These are phyloP conservation scores for Syrphus vitripennis DNA, from an alignment of 2,888 invertebrate genomes.

Conservation along the genomic window DNA sequence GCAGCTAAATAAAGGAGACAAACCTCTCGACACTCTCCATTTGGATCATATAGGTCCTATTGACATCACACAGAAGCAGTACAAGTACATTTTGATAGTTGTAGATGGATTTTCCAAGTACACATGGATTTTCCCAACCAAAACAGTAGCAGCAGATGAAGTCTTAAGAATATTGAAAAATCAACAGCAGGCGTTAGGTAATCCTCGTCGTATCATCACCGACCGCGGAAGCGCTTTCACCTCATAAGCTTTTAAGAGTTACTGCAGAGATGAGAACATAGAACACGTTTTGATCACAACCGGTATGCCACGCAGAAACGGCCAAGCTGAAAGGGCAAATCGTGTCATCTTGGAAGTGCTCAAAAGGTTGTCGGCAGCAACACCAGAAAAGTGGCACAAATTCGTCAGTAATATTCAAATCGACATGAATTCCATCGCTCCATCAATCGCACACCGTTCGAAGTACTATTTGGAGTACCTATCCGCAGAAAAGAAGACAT, in stretches of 20 bases:
- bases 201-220: no score
- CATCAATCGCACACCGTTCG: background rate
- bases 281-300: constrained; percentile 16
- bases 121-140: constrained; percentile 75
- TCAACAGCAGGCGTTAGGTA: constrained; percentile 76
- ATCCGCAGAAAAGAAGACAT: constrained; percentile 10
- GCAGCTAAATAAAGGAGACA: constrained; percentile 10
- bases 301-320: background rate
- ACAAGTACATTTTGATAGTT: constrained; percentile 75
- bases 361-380: background rate
- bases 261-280: constrained; percentile 34
- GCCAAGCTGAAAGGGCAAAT: no score
- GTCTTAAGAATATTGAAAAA: constrained; percentile 73
- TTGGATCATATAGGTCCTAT: constrained; percentile 31
- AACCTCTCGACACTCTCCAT: constrained; percentile 29
- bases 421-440: background rate
- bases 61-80: background rate
- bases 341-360: background rate
- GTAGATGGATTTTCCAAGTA: constrained; percentile 76
- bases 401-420: background rate
- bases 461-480: constrained; percentile 10
- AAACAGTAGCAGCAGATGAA: constrained; percentile 73
- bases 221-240: constrained; percentile 77
- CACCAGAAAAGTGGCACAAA: constrained; percentile 7
- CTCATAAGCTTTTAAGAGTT: constrained; percentile 66